These are phyloP conservation scores for Cephalopterus ornatus DNA, from an alignment of 2,113 vertebrate genomes.

Conservation along the genomic window DNA sequence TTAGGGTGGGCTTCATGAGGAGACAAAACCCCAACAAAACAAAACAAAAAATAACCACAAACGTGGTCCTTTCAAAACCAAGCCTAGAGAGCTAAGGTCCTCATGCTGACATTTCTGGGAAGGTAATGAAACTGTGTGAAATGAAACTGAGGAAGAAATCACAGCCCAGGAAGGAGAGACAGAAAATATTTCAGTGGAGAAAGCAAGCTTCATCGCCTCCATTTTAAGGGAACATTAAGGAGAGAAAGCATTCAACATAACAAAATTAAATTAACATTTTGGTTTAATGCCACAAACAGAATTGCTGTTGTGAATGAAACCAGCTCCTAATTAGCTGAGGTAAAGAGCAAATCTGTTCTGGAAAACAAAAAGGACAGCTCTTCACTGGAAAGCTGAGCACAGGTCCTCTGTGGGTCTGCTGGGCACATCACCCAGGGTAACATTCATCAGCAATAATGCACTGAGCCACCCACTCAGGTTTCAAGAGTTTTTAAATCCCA, in stretches of 20 bases:
- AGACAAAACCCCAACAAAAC: background rate
- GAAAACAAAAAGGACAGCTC: background rate
- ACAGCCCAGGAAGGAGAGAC: background rate
- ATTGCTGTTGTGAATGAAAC: background rate
- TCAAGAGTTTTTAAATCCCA: constrained; percentile 53
- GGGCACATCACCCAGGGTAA: constrained; percentile 21
- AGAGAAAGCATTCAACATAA: background rate
- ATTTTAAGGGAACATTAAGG: background rate
- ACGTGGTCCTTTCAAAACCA: background rate
- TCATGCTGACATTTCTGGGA: background rate
- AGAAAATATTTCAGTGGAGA: background rate
- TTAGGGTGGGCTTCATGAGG: background rate
- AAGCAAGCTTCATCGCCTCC: background rate
- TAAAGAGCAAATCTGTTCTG: background rate
- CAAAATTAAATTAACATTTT: constrained; percentile 23
- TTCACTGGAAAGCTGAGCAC: background rate
- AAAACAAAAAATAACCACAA: background rate
- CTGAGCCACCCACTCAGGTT: constrained; percentile 49
- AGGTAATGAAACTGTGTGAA: background rate
- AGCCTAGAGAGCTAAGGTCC: background rate
- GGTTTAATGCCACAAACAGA: background rate
- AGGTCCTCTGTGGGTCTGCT: constrained; percentile 13
- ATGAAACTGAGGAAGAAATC: background rate
- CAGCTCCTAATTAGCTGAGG: constrained; percentile 22
- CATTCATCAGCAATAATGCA: constrained; percentile 35